phyloP scores from a whole-genome alignment of 2,113 vertebrate species.

The Tricholaema leucomelas region DNA sequence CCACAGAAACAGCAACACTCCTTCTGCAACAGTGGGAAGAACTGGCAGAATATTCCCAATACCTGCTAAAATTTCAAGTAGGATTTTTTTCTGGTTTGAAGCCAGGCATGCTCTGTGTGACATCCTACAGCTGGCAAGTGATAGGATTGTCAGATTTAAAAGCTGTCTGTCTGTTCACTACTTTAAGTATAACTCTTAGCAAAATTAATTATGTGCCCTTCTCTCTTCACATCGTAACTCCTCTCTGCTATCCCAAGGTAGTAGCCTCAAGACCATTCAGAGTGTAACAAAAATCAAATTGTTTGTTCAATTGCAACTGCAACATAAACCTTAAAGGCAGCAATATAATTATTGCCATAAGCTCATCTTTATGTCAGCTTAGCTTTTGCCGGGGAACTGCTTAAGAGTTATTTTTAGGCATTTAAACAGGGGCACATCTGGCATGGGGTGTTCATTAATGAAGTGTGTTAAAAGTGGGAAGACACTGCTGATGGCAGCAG shows the following conservation, averaged over 20 bases:
- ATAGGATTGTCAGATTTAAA: conserved; percentile 54
- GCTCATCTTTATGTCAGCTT: conserved; percentile 54
- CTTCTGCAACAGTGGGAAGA: not conserved
- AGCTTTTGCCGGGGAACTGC: conserved; percentile 50
- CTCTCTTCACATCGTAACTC: not conserved
- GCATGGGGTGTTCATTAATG: conserved; percentile 55
- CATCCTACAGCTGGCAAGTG: conserved; percentile 24
- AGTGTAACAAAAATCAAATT: not conserved
- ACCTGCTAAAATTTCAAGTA: not conserved
- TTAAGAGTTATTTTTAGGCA: conserved; percentile 60
- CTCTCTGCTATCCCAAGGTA: not conserved
- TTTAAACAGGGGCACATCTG: conserved; percentile 63
- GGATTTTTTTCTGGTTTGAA: not conserved
- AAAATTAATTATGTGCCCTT: conserved; percentile 42
- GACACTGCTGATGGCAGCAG: conserved; percentile 24
- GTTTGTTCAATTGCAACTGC: conserved; percentile 1
- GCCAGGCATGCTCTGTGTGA: not conserved
- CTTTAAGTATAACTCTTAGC: conserved; percentile 25
- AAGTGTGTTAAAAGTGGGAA: conserved; percentile 56
- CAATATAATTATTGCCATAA: conserved; percentile 56
- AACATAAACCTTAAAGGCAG: conserved; percentile 59
- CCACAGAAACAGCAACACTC: not conserved
- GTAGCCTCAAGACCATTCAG: conserved; percentile 10
- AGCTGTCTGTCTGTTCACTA: conserved; percentile 4
- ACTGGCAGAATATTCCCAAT: not conserved